Evolutionary conservation across 1,140 invertebrate genomes (phyloP), one percentile per base, ranked within the genome.

Genomic region (Solenopsis invicta): DNA sequence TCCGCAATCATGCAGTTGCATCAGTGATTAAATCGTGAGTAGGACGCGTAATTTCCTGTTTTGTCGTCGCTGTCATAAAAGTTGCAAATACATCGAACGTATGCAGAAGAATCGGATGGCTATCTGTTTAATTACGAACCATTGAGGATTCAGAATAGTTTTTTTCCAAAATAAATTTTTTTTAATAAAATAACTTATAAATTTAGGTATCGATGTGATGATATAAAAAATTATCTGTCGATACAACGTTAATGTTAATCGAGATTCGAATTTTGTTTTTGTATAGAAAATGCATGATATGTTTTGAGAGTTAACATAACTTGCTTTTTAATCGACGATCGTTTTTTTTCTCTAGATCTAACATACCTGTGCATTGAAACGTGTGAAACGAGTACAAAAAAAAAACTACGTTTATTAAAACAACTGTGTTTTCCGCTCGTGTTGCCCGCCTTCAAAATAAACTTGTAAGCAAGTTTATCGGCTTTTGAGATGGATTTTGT

Each of bases 1-100:
- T 88, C 61, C 54, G 50, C 48, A 75, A 88, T 89, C 69, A 29
- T 37, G 29, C 13, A 52, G 8, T n/a, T 59, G 54, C 37, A n/a
- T 21, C 37, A 66, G 75, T 56, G 64, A 82, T 29, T 90, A 87
- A 90, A 90, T 54, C 64, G 77, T 69, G 85, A 78, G 56, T 84
- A 59, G 48, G 64, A 12, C 56, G 84, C 62, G 54, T 62, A 74
- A 86, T 77, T 77, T 86, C 67, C 67, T 48, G 29, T 74, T 66
- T 74, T 66, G 52, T 74, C n/a, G 50, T 64, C n/a, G 50, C 61
- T 61, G 37, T 12, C 21, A 61, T 45, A 29, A 24, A 48, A 52
- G 21, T 62, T 48, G 24, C 4, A 16, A 77, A 24, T 41, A 18
- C 2, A 76, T 48, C 24, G 21, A 3, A 29, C 9, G 4, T 18